Conservation (phyloP, 1,140 invertebrate genomes). For the Drosophila sechellia region DNA sequence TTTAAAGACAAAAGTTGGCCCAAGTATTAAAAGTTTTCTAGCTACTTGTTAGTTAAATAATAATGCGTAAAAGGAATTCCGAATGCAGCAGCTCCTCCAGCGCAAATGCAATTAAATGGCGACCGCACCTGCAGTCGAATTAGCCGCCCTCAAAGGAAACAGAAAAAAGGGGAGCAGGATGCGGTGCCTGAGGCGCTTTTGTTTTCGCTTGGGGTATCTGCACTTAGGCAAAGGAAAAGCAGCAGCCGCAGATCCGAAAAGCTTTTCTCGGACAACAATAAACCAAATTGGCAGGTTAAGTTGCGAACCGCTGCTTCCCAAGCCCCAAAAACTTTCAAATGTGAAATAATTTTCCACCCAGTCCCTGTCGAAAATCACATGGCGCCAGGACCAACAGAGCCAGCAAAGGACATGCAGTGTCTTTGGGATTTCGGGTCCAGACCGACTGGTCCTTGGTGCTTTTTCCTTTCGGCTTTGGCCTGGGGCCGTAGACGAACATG, state of each 20-base stretch:
- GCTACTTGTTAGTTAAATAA: constrained; percentile 81
- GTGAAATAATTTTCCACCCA: constrained; percentile 31
- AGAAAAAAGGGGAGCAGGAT: constrained; percentile 3
- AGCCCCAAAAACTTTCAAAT: constrained; percentile 18
- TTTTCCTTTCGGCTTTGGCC: constrained; percentile 26
- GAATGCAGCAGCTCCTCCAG: constrained; percentile 33
- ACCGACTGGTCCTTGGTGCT: constrained; percentile 14
- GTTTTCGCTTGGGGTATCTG: constrained; percentile 19
- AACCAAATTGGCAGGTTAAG: constrained; percentile 39
- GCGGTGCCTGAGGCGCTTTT: constrained; percentile 6
- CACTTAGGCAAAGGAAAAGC: background rate
- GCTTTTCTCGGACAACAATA: constrained; percentile 35
- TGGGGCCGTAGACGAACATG: constrained; percentile 27
- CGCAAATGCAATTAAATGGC: constrained; percentile 70
- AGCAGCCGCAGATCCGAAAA: constrained; percentile 9
- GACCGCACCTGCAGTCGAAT: constrained; percentile 55
- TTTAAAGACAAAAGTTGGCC: constrained; percentile 74
- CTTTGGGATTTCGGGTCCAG: constrained; percentile 4
- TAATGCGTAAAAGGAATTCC: constrained; percentile 75
- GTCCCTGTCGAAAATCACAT: constrained; percentile 8
- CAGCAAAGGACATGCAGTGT: background rate
- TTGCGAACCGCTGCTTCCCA: background rate
- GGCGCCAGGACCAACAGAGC: constrained; percentile 18
- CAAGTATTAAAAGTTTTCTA: constrained; percentile 79
- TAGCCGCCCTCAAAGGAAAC: constrained; percentile 13